Conservation (phyloP, 2,888 invertebrate genomes). For the Prionchulus punctatus region DNA sequence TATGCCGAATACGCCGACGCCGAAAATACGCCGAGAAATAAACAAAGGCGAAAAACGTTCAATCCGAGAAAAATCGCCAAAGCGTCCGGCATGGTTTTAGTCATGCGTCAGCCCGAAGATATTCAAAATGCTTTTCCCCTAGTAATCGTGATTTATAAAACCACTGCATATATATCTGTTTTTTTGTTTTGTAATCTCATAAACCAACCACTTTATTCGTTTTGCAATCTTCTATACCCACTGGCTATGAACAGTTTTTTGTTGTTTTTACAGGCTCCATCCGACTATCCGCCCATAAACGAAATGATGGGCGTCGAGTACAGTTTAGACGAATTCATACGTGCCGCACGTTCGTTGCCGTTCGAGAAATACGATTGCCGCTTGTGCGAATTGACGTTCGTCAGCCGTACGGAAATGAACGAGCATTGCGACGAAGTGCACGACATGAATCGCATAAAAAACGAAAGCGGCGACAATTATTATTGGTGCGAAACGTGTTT, state of each 20-base stretch:
- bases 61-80: no score
- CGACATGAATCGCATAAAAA: neutral
- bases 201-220: no score
- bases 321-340: neutral
- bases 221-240: no score
- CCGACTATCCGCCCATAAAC: neutral
- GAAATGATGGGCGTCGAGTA: neutral
- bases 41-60: neutral
- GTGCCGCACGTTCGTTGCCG: conserved; percentile 15
- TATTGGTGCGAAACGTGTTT: neutral
- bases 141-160: no score
- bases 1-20: neutral
- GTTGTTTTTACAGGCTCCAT: neutral
- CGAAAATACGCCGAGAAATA: neutral
- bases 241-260: no score
- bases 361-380: conserved; percentile 29
- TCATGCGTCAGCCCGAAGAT: no score
- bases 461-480: no score
- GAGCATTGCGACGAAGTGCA: conserved; percentile 23
- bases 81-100: no score
- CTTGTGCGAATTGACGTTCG: conserved; percentile 23
- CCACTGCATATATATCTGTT: no score
- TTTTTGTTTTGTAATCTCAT: no score
- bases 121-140: no score
- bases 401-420: conserved; percentile 22